Evolutionary conservation across 2,888 invertebrate species (phyloP).

Genomic region (Melinopterus prodromus): DNA sequence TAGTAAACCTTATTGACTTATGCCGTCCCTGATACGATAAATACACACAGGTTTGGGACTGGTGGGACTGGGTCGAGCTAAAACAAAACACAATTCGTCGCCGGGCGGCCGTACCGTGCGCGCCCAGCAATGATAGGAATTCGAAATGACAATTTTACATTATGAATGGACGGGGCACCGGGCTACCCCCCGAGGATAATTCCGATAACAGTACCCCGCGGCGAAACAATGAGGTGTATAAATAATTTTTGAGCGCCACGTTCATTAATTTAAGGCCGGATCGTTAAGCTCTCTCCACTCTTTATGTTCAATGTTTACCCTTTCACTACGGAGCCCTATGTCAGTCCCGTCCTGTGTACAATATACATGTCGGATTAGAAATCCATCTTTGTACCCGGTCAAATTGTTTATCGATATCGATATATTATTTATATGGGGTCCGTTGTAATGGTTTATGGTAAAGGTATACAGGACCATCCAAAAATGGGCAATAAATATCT

Average conservation of each 20-base stretch:
- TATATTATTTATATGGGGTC: conserved; percentile 16
- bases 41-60: no score
- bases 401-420: conserved; percentile 16
- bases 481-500: no score
- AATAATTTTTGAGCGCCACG: conserved; percentile 42
- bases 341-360: background rate
- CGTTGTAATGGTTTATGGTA: background rate
- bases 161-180: conserved; percentile 49
- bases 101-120: conserved; percentile 4
- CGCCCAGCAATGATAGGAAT: conserved; percentile 51
- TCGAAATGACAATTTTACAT: conserved; percentile 51
- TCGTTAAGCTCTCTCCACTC: conserved; percentile 10
- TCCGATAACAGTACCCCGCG: conserved; percentile 44
- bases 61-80: background rate
- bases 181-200: conserved; percentile 43
- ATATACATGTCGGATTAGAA: conserved; percentile 11
- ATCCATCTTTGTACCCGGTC: conserved; percentile 14
- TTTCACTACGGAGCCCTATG: conserved; percentile 11
- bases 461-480: no score
- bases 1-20: no score
- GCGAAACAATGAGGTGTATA: conserved; percentile 46
- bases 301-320: conserved; percentile 11
- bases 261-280: conserved; percentile 42
- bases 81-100: conserved; percentile 11
- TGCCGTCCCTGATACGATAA: no score